Percentiles rank a stretch among this genome's conserved stretches.
Conservation (phyloP, 1,140 invertebrate genomes). For the Anagrus nilaparvatae region DNA sequence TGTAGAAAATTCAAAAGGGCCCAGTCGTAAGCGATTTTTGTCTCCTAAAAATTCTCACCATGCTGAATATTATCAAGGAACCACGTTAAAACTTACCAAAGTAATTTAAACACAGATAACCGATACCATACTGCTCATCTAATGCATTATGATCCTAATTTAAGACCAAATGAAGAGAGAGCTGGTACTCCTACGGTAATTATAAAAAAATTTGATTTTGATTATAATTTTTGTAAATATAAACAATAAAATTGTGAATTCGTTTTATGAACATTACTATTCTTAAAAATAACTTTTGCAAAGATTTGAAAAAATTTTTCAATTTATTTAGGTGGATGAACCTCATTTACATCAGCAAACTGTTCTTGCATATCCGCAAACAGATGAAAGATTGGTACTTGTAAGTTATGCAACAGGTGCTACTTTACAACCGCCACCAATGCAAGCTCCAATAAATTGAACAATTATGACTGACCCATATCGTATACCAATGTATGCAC, state of each 20-base stretch:
- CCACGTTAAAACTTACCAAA: constrained; percentile 23
- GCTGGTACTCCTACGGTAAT: constrained; percentile 62
- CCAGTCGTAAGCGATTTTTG: constrained; percentile 32
- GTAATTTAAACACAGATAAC: constrained; percentile 27
- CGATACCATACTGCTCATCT: constrained; percentile 34
- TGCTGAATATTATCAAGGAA: constrained; percentile 5
- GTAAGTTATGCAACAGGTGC: too few species aligned
- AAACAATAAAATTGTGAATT: too few species aligned
- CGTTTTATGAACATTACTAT: too few species aligned
- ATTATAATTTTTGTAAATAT: too few species aligned
- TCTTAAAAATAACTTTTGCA: too few species aligned
- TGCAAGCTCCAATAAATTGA: constrained; percentile 28
- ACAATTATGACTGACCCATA: constrained; percentile 38
- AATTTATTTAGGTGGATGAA: constrained; percentile 38
- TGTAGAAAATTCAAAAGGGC: constrained; percentile 32
- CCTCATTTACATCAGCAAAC: constrained; percentile 37
- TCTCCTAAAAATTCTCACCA: constrained; percentile 28
- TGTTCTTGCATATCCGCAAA: constrained; percentile 35
- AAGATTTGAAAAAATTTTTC: too few species aligned
- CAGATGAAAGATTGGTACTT: constrained; percentile 36
- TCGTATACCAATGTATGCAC: constrained; percentile 36
- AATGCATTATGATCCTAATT: constrained; percentile 37
- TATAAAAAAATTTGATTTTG: constrained; percentile 5
- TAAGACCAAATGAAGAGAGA: constrained; percentile 48
- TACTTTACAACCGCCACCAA: constrained; percentile 26